A percentile compares a stretch with the other conserved stretches of the same genome.
phyloP scores from a whole-genome alignment of 2,113 vertebrate genomes.

The Rissa tridactyla region DNA sequence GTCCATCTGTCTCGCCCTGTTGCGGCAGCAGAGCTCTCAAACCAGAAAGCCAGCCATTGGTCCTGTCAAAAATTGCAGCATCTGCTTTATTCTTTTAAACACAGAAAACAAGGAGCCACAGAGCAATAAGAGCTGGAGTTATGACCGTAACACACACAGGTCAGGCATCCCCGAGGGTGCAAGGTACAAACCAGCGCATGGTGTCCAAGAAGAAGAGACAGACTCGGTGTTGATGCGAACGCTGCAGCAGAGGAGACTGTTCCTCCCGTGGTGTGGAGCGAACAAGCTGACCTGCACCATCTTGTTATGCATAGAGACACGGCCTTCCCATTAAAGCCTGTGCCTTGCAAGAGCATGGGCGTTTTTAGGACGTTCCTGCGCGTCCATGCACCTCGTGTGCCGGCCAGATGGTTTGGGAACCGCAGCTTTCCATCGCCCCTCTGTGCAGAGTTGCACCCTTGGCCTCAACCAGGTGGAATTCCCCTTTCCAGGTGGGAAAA shows the following conservation, averaged over 20 bases:
- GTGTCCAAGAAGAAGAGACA: fast-evolving
- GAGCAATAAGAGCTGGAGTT: not conserved
- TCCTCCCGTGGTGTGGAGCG: fast-evolving
- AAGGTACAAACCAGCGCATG: too few relatives aligned
- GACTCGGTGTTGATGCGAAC: fast-evolving
- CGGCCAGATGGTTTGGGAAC: not conserved
- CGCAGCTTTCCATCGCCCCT: not conserved
- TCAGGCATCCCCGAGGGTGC: fast-evolving
- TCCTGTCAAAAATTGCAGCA: not conserved
- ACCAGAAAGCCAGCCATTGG: not conserved
- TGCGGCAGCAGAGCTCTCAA: not conserved
- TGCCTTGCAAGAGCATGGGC: not conserved
- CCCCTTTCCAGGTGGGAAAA: not conserved
- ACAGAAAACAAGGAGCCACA: not conserved
- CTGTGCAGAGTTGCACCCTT: not conserved
- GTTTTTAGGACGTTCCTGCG: fast-evolving
- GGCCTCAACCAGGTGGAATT: not conserved
- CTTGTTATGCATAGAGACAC: fast-evolving
- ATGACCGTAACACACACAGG: fast-evolving
- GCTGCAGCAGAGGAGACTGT: not conserved
- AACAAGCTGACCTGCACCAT: not conserved
- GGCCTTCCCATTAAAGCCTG: not conserved
- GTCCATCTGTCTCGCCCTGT: not conserved
- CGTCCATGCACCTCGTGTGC: not conserved
- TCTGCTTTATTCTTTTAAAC: not conserved